Percentiles rank a stretch among this genome's conserved stretches.
Conservation (phyloP, 1,140 invertebrate genomes). For the Drosophila sulfurigaster region DNA sequence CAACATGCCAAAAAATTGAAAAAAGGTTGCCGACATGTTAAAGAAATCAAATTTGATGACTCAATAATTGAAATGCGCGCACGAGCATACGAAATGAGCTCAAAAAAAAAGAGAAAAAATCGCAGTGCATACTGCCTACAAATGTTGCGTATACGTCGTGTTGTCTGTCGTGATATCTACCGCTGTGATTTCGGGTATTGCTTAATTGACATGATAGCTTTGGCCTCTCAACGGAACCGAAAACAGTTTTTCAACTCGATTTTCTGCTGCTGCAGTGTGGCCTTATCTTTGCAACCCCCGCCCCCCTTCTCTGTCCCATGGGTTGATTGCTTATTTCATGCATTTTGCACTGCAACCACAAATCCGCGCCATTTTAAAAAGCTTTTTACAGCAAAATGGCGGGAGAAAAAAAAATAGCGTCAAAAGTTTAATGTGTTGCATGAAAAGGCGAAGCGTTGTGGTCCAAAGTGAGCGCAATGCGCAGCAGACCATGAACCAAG, state of each 20-base stretch:
- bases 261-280: conserved; percentile 6
- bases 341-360: conserved; percentile 59
- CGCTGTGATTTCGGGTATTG: neutral
- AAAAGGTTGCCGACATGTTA: conserved; percentile 52
- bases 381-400: conserved; percentile 51
- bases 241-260: neutral
- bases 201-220: conserved; percentile 9
- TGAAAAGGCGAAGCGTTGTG: conserved; percentile 25
- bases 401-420: conserved; percentile 20
- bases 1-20: conserved; percentile 63
- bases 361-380: conserved; percentile 67
- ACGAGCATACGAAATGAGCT: conserved; percentile 58
- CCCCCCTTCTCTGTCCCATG: neutral
- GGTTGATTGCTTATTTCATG: conserved; percentile 48
- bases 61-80: conserved; percentile 76
- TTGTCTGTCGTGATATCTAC: conserved; percentile 24
- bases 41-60: conserved; percentile 81
- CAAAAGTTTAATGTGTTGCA: conserved; percentile 52
- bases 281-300: neutral
- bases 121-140: neutral
- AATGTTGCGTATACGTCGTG: conserved; percentile 51
- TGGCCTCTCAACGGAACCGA: neutral
- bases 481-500: conserved; percentile 69
- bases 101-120: too few relatives aligned
- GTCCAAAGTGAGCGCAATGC: conserved; percentile 29